Conservation (phyloP, 92 coral and sea anemone genomes). For the Epizoanthus illoricatus region DNA sequence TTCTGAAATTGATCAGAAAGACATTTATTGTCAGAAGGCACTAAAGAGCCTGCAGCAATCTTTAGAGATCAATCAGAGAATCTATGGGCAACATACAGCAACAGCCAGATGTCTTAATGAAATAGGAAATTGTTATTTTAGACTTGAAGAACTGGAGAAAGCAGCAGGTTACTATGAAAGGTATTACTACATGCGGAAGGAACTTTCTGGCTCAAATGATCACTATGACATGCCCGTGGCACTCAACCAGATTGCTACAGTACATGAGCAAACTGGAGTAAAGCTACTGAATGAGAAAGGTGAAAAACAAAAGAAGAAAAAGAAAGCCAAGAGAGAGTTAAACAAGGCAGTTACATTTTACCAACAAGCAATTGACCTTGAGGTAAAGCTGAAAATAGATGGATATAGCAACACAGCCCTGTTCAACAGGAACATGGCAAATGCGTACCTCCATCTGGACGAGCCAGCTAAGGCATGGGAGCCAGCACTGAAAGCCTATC, state of each 20-base stretch:
- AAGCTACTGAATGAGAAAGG: slow-evolving; percentile 20
- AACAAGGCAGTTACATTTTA: slow-evolving; percentile 47
- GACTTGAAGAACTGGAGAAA: slow-evolving; percentile 20
- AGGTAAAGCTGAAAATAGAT: slow-evolving; percentile 48
- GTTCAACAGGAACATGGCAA: slow-evolving; percentile 68
- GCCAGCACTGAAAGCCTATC: slow-evolving; percentile 58
- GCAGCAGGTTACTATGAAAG: slow-evolving; percentile 40
- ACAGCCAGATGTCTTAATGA: slow-evolving; percentile 61
- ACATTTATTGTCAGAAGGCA: slow-evolving; percentile 6
- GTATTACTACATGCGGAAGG: slow-evolving; percentile 43
- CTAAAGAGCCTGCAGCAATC: slow-evolving; percentile 41
- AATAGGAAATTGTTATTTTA: slow-evolving; percentile 61
- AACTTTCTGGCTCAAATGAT: slow-evolving; percentile 45
- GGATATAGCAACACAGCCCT: slow-evolving; percentile 59
- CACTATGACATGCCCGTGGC: slow-evolving; percentile 67
- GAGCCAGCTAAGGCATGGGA: slow-evolving; percentile 51
- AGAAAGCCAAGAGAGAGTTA: slow-evolving; percentile 34
- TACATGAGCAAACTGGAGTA: slow-evolving; percentile 43
- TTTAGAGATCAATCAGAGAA: slow-evolving; percentile 19
- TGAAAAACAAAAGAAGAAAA: background rate
- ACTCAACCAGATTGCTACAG: slow-evolving; percentile 65
- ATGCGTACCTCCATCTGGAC: slow-evolving; percentile 39
- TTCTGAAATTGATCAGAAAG: background rate
- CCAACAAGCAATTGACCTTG: slow-evolving; percentile 54
- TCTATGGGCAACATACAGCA: slow-evolving; percentile 21